Base-by-base conservation (phyloP, 1,140 invertebrate genomes). In the Leptonema lineaticorne region DNA sequence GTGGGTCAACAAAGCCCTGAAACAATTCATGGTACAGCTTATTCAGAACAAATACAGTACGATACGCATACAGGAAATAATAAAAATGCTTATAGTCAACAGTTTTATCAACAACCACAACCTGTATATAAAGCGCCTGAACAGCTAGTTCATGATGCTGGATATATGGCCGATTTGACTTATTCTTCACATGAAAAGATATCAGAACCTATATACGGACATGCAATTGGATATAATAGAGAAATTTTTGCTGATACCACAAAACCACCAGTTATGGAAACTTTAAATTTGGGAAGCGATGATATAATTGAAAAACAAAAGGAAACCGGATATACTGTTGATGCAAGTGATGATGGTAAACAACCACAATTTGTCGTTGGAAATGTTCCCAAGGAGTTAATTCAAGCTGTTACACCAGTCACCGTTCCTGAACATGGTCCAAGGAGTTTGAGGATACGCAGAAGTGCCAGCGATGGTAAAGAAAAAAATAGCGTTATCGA, bases 371-470 rank as follows among this genome's bases (percentile, higher is more conserved):
- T 85, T 74, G 84, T 85, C 0, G 84, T 85, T n/a, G 85, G 84
- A 8, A 84, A 81, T 74, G 76, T 84, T 48, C 83, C 83, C 11
- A 83, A 84, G 73, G 83, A 85, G 69, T 69, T 83, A 41, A 74
- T 78, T 28, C 80, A 84, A 63, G 78, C 82, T 50, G 81, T 78
- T 46, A 86, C 84, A 8, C 84, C 85, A 0, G 82, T 80, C 18
- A 79, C 83, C 20, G 84, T 86, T 20, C 85, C 84, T 8, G 85
- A 86, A 75, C 84, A 86, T 75, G 85, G 85, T 5, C 85, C 85
- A 1, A 77, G 85, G 74, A 84, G 79, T 70, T 73, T 81, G 16
- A 78, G 80, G 67, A 77, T 74, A 70, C 74, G 75, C 11, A 76
- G 78, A 73, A 73, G 72, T 70, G 57, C 72, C n/a, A 50, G 65